Base-by-base conservation (phyloP, 1,140 invertebrate species). In the Drosophila sp. region DNA sequence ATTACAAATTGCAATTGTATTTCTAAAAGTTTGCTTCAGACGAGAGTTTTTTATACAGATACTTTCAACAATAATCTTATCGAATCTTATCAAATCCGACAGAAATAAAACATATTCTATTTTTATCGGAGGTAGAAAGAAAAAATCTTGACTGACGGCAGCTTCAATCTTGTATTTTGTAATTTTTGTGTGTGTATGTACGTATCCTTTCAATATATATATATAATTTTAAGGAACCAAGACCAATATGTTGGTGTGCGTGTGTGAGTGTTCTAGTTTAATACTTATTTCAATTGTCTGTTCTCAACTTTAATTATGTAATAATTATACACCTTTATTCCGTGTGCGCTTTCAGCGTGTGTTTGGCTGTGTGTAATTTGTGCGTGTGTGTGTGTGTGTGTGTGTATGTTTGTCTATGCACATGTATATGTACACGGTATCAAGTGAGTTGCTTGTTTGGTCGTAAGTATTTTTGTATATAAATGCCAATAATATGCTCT, bases 401-500 rank as follows among this genome's bases (percentile, higher is more conserved):
- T 36, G 25, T 36, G 13, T 43, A 1, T 51, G 27, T 45, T 18
- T 27, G 29, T 7, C 14, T 34, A 11, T 40, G 2, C 11, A 29
- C 27, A 36, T 1, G 36, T 16, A 13, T n/a, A 11, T 38, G 36
- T 38, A n/a, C 5, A n/a, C 3, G 9, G 36, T 38, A n/a, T 38
- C 11, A 41, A 46, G 43, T 45, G 32, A 62, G 40, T 25, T 40
- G 14, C 38, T 8, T 21, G 21, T 21, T 21, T 1, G 43, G 29
- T 48, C 56, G 38, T 45, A 50, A 32, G 43, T 40, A 18, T 51
- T 67, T 9, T 67, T 9, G 40, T 76, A 43, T 40, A 70, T 53
- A 61, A 66, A 65, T 75, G 65, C 78, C 77, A 79, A 76, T 80
- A 11, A 40, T 1, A 21, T 40, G 53, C 36, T 8, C n/a, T 36